Evolutionary conservation across 1,140 invertebrate genomes (phyloP).

Genomic region (Rhopalosiphum padi): DNA sequence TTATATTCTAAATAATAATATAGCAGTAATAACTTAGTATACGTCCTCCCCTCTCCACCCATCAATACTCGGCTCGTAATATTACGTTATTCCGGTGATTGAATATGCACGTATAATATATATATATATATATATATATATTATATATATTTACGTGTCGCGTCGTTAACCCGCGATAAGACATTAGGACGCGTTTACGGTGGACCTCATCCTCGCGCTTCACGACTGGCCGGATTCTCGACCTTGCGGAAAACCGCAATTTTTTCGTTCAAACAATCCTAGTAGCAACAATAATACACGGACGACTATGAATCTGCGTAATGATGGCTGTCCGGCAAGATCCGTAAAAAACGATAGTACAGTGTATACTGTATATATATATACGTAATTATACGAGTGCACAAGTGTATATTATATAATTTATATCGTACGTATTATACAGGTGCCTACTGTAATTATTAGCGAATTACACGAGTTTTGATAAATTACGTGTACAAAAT

Average conservation of each 20-base stretch:
- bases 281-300: neutral
- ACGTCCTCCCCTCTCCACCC: too few species aligned
- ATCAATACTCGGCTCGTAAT: neutral
- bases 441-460: neutral
- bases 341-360: neutral
- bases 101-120: neutral
- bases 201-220: constrained; percentile 17
- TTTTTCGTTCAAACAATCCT: neutral
- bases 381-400: too few species aligned
- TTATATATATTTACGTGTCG: neutral
- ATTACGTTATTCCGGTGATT: neutral
- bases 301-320: neutral
- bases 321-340: neutral
- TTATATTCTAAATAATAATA: too few species aligned
- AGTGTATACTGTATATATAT: too few species aligned
- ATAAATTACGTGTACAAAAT: too few species aligned
- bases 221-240: constrained; percentile 33
- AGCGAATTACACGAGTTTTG: neutral
- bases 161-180: constrained; percentile 8
- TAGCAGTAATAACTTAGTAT: too few species aligned
- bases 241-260: constrained; percentile 44
- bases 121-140: neutral
- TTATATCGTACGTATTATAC: neutral
- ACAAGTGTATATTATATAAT: neutral
- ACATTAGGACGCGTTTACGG: neutral